Evolutionary conservation across 2,113 vertebrate species (phyloP).

Genomic region (Cricetomys ansorgei): DNA sequence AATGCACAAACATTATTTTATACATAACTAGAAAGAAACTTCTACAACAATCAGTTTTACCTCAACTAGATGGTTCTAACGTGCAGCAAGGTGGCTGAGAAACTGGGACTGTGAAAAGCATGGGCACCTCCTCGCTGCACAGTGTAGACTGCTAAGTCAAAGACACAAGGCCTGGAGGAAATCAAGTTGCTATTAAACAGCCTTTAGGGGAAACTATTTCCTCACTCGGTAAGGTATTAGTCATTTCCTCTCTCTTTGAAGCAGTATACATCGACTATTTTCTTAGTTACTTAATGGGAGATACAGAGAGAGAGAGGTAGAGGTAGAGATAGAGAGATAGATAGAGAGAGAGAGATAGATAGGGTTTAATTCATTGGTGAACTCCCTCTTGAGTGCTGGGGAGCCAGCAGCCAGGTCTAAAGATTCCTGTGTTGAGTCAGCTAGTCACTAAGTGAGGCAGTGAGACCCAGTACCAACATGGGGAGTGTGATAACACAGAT

Average conservation of each 20-base stretch:
- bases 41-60: not conserved
- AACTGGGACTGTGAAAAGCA: not conserved
- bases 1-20: too few relatives aligned
- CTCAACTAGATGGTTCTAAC: not conserved
- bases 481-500: not conserved
- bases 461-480: not conserved
- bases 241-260: slow-evolving; percentile 43
- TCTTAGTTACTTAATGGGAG: slow-evolving; percentile 55
- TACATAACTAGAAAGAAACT: too few relatives aligned
- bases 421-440: not conserved
- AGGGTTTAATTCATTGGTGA: not conserved
- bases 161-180: not conserved
- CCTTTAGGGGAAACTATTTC: slow-evolving; percentile 24
- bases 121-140: not conserved
- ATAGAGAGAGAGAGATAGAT: not conserved
- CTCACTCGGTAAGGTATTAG: slow-evolving; percentile 1
- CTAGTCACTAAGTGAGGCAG: not conserved
- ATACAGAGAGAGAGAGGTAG: not conserved
- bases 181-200: slow-evolving; percentile 18
- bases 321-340: too few relatives aligned
- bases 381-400: not conserved
- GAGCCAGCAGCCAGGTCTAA: not conserved
- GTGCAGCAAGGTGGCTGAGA: not conserved
- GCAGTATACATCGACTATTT: slow-evolving; percentile 19
- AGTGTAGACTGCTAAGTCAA: not conserved